Base-by-base conservation (phyloP, 2,113 vertebrate species). In the Peromyscus leucopus region DNA sequence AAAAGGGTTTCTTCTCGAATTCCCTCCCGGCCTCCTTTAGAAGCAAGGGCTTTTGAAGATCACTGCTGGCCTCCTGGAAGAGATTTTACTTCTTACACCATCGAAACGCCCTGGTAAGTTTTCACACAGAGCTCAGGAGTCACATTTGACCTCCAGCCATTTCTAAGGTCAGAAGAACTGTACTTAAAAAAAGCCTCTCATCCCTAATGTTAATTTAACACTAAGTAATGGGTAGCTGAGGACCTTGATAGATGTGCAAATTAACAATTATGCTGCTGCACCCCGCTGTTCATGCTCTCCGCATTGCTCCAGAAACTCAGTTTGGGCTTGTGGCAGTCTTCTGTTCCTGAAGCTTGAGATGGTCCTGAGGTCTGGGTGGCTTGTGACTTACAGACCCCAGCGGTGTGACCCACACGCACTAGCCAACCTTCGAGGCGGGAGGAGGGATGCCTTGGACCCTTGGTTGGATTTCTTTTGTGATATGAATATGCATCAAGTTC, bases 141-240 rank as follows among this genome's bases (percentile, higher is more conserved):
- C 83, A 94, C 74, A 87, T 85, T 11, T 95, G 89, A 97, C 97
- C 94, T 96, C 69, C 93, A 90, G 94, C 88, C 80, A 84, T 94
- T 89, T 83, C 82, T 89, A 80, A 96, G 94, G 95, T 97, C 96
- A 97, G 91, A 97, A 94, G 72, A 96, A 97, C 51, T 80, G 57
- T 91, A 93, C 84, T 95, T 51, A 51, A 51, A 80, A 96, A 96
- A 97, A 91, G 86, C 33, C 65, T 93, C 89, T 93, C 39, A 15
- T 89, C 71, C 22, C 42, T 72, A 90, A 97, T 93, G 97, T 94
- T 97, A 96, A 94, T 84, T 94, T 94, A 95, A 94, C 46, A 21
- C 69, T 93, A 85, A 94, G 96, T 93, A 96, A 96, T 97, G 97
- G 97, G 96, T 97, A 97, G 94, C 96, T 97, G 96, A 97, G 61